These are phyloP conservation scores for Gari tellinella DNA, from an alignment of 2,888 invertebrate genomes.

Conservation along the genomic window DNA sequence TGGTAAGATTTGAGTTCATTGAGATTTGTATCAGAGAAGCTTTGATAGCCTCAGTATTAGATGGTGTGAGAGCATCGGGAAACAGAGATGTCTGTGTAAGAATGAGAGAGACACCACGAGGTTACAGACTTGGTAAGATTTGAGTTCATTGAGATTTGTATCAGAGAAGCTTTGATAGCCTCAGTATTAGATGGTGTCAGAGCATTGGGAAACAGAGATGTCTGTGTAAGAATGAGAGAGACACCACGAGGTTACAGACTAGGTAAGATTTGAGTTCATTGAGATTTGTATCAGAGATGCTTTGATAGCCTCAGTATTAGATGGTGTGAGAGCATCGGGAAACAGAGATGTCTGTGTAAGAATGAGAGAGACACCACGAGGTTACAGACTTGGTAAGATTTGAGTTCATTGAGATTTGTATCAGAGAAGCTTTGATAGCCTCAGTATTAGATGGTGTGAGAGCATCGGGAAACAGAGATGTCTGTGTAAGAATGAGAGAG, in stretches of 20 bases:
- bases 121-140: slow-evolving; percentile 90
- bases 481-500: slow-evolving; percentile 94
- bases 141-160: no score
- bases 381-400: slow-evolving; percentile 91
- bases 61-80: slow-evolving; percentile 98
- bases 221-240: slow-evolving; percentile 94
- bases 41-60: slow-evolving; percentile 95
- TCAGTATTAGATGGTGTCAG: slow-evolving; percentile 98
- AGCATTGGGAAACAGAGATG: slow-evolving; percentile 98
- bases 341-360: slow-evolving; percentile 98
- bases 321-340: slow-evolving; percentile 98
- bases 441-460: slow-evolving; percentile 98
- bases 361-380: slow-evolving; percentile 92
- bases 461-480: slow-evolving; percentile 98
- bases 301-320: slow-evolving; percentile 95
- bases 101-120: slow-evolving; percentile 92
- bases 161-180: slow-evolving; percentile 96
- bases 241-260: slow-evolving; percentile 95
- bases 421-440: slow-evolving; percentile 97
- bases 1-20: slow-evolving; percentile 59
- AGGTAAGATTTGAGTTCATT: no score
- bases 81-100: slow-evolving; percentile 98
- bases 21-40: slow-evolving; percentile 85
- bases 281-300: slow-evolving; percentile 93
- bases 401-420: no score